Conservation (phyloP, 2,113 vertebrate genomes). For the Rynchops niger region DNA sequence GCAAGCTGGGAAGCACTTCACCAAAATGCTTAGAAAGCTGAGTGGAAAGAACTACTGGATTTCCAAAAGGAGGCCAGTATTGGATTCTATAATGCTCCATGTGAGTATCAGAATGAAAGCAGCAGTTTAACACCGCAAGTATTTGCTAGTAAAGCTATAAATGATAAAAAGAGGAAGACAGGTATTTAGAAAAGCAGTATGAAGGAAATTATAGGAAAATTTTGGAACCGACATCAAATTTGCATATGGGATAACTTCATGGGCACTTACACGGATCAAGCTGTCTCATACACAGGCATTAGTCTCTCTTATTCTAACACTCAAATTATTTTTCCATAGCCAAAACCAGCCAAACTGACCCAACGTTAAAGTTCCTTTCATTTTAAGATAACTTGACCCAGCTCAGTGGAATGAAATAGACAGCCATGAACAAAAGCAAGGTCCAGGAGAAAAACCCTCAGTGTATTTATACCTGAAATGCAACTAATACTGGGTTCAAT, state of each 20-base stretch:
- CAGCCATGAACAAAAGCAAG: neutral
- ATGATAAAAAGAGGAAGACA: neutral
- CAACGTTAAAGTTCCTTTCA: neutral
- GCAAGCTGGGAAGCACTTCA: neutral
- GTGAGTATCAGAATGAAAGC: neutral
- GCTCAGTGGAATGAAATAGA: neutral
- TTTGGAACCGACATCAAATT: neutral
- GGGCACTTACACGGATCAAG: neutral
- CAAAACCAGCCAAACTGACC: neutral
- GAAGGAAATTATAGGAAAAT: neutral
- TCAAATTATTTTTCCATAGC: neutral
- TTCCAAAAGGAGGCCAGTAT: neutral
- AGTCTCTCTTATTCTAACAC: neutral
- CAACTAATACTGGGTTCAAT: neutral
- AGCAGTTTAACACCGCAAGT: neutral
- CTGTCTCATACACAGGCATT: neutral
- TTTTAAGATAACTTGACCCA: neutral
- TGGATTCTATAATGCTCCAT: neutral
- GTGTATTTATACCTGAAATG: neutral
- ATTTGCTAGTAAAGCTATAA: neutral
- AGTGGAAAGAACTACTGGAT: neutral
- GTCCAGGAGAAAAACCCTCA: neutral
- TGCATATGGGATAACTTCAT: neutral
- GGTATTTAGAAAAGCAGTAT: neutral
- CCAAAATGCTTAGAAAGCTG: neutral